Percentiles rank a stretch among this genome's conserved stretches.
These are phyloP conservation scores for Aspidiotus destructor DNA, from an alignment of 2,888 invertebrate genomes.

Conservation along the genomic window DNA sequence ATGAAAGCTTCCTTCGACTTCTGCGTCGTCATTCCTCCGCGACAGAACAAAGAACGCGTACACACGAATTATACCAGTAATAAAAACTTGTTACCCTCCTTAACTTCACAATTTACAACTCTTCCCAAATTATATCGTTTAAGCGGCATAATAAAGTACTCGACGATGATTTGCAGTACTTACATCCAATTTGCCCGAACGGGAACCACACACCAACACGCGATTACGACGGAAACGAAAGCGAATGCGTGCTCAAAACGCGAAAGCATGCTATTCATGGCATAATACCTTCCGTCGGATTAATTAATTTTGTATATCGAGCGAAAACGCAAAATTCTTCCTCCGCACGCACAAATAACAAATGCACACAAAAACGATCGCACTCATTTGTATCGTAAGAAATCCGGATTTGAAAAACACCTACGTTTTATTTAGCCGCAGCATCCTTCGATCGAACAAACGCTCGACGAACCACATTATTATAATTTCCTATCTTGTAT, in stretches of 20 bases:
- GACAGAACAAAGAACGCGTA: no score
- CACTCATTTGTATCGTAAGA: slow-evolving; percentile 1
- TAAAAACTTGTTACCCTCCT: no score
- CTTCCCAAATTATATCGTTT: no score
- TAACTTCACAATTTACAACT: no score
- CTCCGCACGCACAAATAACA: slow-evolving; percentile 3
- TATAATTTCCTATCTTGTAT: no score
- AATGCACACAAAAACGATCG: neutral
- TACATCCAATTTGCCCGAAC: slow-evolving; percentile 32
- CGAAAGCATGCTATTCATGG: slow-evolving; percentile 26
- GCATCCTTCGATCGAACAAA: neutral
- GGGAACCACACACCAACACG: slow-evolving; percentile 10
- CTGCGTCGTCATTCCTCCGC: no score
- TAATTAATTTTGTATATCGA: no score
- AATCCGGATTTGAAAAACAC: slow-evolving; percentile 14
- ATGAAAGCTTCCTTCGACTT: no score
- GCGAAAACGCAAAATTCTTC: slow-evolving; percentile 10
- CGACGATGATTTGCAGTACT: slow-evolving; percentile 7
- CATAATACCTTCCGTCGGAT: slow-evolving; percentile 16
- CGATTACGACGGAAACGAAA: slow-evolving; percentile 2
- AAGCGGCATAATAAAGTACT: neutral
- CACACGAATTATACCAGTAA: no score
- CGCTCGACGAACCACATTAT: no score
- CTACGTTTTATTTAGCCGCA: slow-evolving; percentile 1
- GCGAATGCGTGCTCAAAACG: slow-evolving; percentile 12